Conservation (phyloP, 2,888 invertebrate genomes). For the Elysia crispata region DNA sequence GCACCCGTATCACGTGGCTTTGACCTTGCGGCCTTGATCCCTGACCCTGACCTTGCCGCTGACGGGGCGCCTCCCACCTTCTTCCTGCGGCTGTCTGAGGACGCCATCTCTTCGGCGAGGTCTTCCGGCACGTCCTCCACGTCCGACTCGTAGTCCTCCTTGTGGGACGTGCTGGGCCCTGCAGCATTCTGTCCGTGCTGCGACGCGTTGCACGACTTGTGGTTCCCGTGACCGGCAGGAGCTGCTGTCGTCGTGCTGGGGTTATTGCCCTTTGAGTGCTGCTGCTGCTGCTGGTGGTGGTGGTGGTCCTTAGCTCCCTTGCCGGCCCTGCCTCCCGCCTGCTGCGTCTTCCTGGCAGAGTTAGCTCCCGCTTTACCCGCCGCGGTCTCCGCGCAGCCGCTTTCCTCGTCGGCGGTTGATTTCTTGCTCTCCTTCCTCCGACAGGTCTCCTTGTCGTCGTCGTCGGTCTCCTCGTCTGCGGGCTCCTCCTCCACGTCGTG, state of each 20-base stretch:
- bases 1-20: neutral
- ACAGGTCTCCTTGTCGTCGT: slow-evolving; percentile 10
- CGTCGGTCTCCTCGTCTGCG: slow-evolving; percentile 43
- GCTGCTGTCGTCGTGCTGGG: neutral
- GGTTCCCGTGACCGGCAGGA: no score
- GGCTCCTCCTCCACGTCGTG: slow-evolving; percentile 38
- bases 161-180: neutral
- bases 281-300: neutral
- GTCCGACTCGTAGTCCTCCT: slow-evolving; percentile 47
- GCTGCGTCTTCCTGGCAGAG: no score
- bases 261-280: neutral
- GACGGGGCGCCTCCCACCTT: no score
- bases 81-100: slow-evolving; percentile 43
- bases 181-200: no score
- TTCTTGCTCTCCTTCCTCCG: no score
- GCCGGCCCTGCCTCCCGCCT: neutral
- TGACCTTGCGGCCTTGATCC: no score
- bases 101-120: slow-evolving; percentile 44
- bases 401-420: no score
- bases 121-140: slow-evolving; percentile 46
- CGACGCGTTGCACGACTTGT: no score
- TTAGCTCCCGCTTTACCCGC: no score
- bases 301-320: slow-evolving; percentile 34
- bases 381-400: no score
- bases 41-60: slow-evolving; percentile 43